Evolutionary conservation across 2,113 vertebrate species (phyloP).

Genomic region (Brachionichthys hirsutus): DNA sequence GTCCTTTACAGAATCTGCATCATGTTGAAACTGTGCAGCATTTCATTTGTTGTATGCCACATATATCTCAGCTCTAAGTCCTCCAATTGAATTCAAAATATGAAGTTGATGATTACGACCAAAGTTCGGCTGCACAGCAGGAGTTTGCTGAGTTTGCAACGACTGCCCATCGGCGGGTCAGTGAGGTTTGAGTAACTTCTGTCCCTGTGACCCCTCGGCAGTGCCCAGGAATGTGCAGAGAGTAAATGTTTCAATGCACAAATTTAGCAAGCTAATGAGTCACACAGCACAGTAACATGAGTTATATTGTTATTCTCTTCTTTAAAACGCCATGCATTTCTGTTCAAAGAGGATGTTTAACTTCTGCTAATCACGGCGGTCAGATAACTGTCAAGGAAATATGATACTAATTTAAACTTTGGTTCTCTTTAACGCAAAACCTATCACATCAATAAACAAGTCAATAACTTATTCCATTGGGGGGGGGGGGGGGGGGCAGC

Average conservation of each 20-base stretch:
- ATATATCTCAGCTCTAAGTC: too few relatives aligned
- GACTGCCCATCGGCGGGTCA: conserved; percentile 24
- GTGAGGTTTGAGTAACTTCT: conserved; percentile 29
- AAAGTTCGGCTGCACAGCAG: conserved; percentile 21
- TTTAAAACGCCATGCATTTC: not conserved
- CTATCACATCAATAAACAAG: not conserved
- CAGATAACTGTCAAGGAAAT: not conserved
- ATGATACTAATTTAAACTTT: conserved; percentile 3
- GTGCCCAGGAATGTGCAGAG: conserved; percentile 52
- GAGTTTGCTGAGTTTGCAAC: conserved; percentile 31
- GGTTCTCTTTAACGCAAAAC: conserved; percentile 14
- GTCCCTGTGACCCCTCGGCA: conserved; percentile 42
- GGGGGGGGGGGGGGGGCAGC: too few relatives aligned
- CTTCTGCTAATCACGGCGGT: conserved; percentile 7
- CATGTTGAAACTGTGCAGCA: not conserved
- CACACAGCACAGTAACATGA: not conserved
- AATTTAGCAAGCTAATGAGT: conserved; percentile 20
- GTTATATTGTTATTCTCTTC: not conserved
- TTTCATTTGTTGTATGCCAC: not conserved
- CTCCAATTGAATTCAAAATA: too few relatives aligned
- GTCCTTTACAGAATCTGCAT: too few relatives aligned
- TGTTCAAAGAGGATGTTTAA: conserved; percentile 53
- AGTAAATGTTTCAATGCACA: conserved; percentile 20
- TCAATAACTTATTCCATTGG: not conserved
- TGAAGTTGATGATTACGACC: too few relatives aligned